phyloP scores from a whole-genome alignment of 92 coral and sea anemone genomes.

The Palythoa grandiflora region DNA sequence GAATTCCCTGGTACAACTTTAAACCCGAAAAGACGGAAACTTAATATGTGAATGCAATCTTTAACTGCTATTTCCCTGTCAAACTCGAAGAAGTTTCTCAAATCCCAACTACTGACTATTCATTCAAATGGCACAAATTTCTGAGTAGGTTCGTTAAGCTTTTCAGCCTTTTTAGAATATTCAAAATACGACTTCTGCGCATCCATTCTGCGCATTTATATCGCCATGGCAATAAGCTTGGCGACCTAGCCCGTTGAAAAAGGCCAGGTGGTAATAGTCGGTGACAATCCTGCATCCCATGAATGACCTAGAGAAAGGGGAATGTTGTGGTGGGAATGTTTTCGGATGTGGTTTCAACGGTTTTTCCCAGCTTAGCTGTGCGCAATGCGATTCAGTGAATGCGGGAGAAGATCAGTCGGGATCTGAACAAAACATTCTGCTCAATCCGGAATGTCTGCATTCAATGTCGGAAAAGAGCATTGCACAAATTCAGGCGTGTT shows the following conservation, averaged over 20 bases:
- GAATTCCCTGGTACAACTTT: background rate
- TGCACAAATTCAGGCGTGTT: slow-evolving; percentile 20
- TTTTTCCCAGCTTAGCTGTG: slow-evolving; percentile 31
- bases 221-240: slow-evolving; percentile 29
- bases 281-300: background rate
- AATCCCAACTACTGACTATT: background rate
- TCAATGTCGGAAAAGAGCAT: background rate
- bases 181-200: slow-evolving; percentile 21
- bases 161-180: background rate
- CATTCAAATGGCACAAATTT: slow-evolving; percentile 37
- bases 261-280: slow-evolving; percentile 10
- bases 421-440: background rate
- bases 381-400: background rate
- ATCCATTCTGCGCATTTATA: slow-evolving; percentile 36
- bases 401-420: background rate
- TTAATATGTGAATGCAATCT: background rate
- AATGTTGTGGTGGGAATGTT: background rate
- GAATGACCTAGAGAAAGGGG: background rate
- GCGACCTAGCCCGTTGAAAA: slow-evolving; percentile 18
- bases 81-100: background rate
- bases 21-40: background rate
- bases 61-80: background rate
- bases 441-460: slow-evolving; percentile 3
- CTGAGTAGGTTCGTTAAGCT: background rate
- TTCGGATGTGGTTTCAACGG: slow-evolving; percentile 43